Percentiles rank a stretch among this genome's conserved stretches.
Conservation (phyloP, 2,888 invertebrate genomes). For the Petrophora chlorosata region DNA sequence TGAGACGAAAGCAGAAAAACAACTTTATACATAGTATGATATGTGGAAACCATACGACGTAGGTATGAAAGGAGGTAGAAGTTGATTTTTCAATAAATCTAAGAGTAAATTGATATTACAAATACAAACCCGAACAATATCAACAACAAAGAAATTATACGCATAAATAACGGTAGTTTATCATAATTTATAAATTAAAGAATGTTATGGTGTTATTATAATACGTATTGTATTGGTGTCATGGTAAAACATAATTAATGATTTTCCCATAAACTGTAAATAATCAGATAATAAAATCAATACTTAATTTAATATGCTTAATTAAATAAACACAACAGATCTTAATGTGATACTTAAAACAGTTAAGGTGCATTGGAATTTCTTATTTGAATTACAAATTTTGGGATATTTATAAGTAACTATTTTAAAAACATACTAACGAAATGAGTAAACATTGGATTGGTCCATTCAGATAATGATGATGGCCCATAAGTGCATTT, state of each 20-base stretch:
- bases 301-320: conserved; percentile 28
- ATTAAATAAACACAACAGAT: conserved; percentile 42
- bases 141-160: too few relatives aligned
- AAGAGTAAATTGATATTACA: too few relatives aligned
- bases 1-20: too few relatives aligned
- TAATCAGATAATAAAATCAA: conserved; percentile 23
- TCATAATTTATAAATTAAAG: too few relatives aligned
- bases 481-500: conserved; percentile 17
- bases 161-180: too few relatives aligned
- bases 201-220: not conserved
- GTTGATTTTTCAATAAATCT: too few relatives aligned
- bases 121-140: too few relatives aligned
- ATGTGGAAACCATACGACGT: too few relatives aligned
- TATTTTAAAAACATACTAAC: conserved; percentile 21
- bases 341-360: conserved; percentile 30
- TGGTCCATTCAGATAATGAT: conserved; percentile 25
- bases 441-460: conserved; percentile 18
- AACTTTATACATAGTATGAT: too few relatives aligned
- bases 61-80: too few relatives aligned
- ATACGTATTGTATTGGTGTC: conserved; percentile 6
- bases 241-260: conserved; percentile 7
- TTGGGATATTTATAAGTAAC: conserved; percentile 39
- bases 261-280: conserved; percentile 12
- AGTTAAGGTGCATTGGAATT: conserved; percentile 33
- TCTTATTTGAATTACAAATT: conserved; percentile 48